Evolutionary conservation across 1,140 invertebrate genomes (phyloP).

Genomic region (Diprion similis): DNA sequence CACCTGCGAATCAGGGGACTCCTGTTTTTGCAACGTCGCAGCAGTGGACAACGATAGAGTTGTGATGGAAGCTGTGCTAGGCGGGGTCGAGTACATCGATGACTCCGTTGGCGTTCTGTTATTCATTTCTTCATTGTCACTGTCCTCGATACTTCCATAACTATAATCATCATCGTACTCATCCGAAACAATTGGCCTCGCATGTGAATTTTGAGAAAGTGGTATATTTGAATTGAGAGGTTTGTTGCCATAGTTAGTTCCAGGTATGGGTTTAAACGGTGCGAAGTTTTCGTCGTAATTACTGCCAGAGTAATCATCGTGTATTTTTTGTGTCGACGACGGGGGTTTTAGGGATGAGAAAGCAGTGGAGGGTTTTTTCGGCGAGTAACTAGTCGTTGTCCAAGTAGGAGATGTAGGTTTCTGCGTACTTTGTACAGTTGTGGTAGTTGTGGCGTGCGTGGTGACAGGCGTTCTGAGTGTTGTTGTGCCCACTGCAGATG

Average conservation of each 20-base stretch:
- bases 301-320: background rate
- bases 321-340: slow-evolving; percentile 22
- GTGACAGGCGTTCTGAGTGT: slow-evolving; percentile 46
- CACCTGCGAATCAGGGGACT: background rate
- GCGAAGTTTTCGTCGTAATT: background rate
- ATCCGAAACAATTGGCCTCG: background rate
- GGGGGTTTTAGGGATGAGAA: slow-evolving; percentile 37
- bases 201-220: background rate
- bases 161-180: slow-evolving; percentile 44
- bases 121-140: background rate
- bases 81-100: background rate
- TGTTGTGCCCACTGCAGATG: slow-evolving; percentile 31
- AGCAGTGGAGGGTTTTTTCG: slow-evolving; percentile 46
- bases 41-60: background rate
- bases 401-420: slow-evolving; percentile 30
- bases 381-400: slow-evolving; percentile 43
- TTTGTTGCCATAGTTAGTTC: background rate
- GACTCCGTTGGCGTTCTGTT: no score
- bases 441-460: slow-evolving; percentile 43
- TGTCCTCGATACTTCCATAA: slow-evolving; percentile 35
- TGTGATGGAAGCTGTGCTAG: background rate
- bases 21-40: background rate
- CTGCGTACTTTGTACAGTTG: slow-evolving; percentile 47
- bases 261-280: slow-evolving; percentile 13
- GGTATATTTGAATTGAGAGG: background rate